Conservation (phyloP, 53 echinoderm and acorn worm species). For the Actinopyga echinites region DNA sequence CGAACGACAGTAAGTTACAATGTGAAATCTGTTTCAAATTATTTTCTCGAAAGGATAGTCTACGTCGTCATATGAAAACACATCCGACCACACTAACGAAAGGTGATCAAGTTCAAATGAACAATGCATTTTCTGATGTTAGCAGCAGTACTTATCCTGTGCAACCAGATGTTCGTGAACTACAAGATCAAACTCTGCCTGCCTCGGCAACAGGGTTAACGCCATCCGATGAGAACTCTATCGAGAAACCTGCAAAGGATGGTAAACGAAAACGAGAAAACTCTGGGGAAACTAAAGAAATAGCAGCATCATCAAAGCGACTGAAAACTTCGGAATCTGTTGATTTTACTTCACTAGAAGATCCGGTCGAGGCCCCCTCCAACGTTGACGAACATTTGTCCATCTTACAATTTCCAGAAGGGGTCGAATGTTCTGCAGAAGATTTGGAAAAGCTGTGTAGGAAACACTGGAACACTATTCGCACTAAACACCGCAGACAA, state of each 20-base stretch:
- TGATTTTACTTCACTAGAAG: not conserved
- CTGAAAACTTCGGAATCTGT: not conserved
- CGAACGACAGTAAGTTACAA: not conserved
- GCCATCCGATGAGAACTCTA: not conserved
- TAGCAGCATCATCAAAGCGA: not conserved
- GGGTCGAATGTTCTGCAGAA: not conserved
- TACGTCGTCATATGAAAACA: not conserved
- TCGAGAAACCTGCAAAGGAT: not conserved
- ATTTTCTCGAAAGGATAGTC: slow-evolving; percentile 6
- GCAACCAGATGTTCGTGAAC: not conserved
- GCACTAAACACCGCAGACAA: slow-evolving; percentile 19
- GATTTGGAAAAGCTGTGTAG: not conserved
- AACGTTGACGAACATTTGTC: slow-evolving; percentile 1
- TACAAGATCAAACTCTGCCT: not conserved
- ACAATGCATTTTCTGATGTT: not conserved
- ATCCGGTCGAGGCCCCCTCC: not conserved
- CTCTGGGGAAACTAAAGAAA: not conserved
- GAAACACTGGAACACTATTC: not conserved
- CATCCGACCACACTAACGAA: not conserved
- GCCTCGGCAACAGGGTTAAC: not conserved
- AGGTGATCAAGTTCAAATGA: not conserved
- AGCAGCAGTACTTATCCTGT: not conserved
- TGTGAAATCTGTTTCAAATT: not conserved
- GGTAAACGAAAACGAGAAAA: slow-evolving; percentile 6
- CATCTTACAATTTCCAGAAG: not conserved